These are phyloP conservation scores for Leptopilina syphax DNA, from an alignment of 2,888 invertebrate species.

Conservation along the genomic window DNA sequence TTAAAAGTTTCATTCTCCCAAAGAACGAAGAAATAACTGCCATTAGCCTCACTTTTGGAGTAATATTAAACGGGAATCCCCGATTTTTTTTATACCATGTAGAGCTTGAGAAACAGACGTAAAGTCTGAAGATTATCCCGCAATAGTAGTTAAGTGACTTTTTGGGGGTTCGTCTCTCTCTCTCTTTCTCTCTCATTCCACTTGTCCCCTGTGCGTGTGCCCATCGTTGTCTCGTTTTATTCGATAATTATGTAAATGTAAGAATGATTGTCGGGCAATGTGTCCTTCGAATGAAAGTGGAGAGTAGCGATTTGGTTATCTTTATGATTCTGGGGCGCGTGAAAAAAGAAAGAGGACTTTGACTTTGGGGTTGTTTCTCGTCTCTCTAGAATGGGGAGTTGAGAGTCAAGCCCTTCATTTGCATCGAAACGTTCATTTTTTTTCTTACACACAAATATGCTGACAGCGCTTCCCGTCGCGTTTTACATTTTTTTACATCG, in stretches of 20 bases:
- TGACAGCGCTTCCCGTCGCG: conserved; percentile 68
- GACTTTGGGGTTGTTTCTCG: conserved; percentile 39
- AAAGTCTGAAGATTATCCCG: conserved; percentile 15
- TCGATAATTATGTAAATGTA: conserved; percentile 76
- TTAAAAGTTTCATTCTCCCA: background rate
- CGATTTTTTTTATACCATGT: background rate
- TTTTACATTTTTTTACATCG: conserved; percentile 70
- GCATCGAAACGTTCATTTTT: conserved; percentile 74
- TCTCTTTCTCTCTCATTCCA: too few relatives aligned
- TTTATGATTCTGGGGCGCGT: conserved; percentile 71
- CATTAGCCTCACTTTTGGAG: background rate
- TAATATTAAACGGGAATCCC: background rate
- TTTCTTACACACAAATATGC: conserved; percentile 68
- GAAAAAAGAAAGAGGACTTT: conserved; percentile 47
- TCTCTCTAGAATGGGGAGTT: conserved; percentile 53
- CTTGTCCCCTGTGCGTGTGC: background rate
- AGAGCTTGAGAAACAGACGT: conserved; percentile 18
- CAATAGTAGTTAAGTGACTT: conserved; percentile 22
- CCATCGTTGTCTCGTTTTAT: conserved; percentile 65
- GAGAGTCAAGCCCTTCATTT: conserved; percentile 73
- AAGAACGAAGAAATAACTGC: background rate
- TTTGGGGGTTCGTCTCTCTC: background rate
- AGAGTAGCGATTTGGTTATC: conserved; percentile 74
- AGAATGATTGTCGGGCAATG: conserved; percentile 76
- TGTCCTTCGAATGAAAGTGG: conserved; percentile 74